Conservation (phyloP, 2,888 invertebrate species). For the Melanchra persicariae region DNA sequence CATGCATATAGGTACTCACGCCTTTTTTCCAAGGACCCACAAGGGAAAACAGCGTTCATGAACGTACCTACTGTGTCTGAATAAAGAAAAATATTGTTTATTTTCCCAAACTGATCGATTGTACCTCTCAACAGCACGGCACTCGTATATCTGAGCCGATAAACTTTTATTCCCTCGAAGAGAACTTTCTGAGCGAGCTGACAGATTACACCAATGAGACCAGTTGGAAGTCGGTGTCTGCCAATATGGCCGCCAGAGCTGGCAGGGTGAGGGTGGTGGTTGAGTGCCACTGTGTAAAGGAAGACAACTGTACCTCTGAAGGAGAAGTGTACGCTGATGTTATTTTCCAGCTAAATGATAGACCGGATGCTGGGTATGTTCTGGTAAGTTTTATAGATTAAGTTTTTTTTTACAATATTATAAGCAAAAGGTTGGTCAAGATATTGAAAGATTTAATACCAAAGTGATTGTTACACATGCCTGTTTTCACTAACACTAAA, state of each 20-base stretch:
- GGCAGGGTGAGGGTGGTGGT: conserved; percentile 78
- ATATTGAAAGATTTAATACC: too few species aligned
- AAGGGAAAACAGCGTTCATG: not conserved
- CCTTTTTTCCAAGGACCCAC: conserved; percentile 2
- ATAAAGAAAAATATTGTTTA: conserved; percentile 16
- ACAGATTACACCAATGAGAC: conserved; percentile 80
- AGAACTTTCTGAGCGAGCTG: conserved; percentile 79
- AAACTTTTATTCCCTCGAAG: conserved; percentile 78
- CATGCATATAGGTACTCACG: not conserved
- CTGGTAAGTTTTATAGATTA: conserved; percentile 62
- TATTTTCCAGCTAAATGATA: conserved; percentile 70
- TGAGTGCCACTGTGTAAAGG: conserved; percentile 74
- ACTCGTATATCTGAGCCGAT: conserved; percentile 71
- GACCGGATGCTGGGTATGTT: conserved; percentile 67
- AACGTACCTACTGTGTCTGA: not conserved
- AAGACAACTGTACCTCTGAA: conserved; percentile 71
- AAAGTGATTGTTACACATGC: too few species aligned
- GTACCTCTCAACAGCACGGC: conserved; percentile 73
- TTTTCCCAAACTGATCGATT: conserved; percentile 42
- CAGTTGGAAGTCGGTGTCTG: conserved; percentile 71
- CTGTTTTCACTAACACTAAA: too few species aligned
- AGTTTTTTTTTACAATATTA: not conserved
- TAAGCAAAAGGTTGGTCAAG: too few species aligned
- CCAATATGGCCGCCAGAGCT: conserved; percentile 64
- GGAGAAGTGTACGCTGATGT: conserved; percentile 76